Evolutionary conservation across 2,113 vertebrate species (phyloP).

Genomic region (Guaruba guarouba): DNA sequence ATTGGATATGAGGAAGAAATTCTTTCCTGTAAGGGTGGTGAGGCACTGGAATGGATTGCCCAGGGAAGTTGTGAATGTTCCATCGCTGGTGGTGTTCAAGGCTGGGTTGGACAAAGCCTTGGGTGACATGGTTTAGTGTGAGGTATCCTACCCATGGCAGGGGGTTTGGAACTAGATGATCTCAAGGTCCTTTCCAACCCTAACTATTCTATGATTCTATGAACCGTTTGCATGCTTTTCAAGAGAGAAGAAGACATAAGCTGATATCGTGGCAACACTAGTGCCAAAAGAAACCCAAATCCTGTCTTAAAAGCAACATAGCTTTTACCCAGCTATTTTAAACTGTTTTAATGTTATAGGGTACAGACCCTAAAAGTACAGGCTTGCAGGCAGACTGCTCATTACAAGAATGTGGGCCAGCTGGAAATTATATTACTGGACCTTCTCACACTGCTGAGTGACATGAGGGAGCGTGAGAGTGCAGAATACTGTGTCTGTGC

Average conservation of each 20-base stretch:
- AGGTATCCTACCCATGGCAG: too few relatives aligned
- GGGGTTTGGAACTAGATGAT: too few relatives aligned
- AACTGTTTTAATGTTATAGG: background rate
- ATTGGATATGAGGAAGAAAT: too few relatives aligned
- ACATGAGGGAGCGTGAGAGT: background rate
- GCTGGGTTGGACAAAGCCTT: too few relatives aligned
- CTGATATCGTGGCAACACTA: background rate
- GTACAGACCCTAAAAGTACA: background rate
- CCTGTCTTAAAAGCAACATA: background rate
- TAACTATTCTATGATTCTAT: too few relatives aligned
- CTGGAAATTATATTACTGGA: background rate
- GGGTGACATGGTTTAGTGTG: too few relatives aligned
- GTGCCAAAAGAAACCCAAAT: background rate
- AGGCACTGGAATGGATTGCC: too few relatives aligned
- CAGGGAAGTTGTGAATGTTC: too few relatives aligned
- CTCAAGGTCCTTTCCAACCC: too few relatives aligned
- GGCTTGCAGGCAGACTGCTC: background rate
- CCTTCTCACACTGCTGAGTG: background rate
- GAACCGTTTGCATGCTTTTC: constrained; percentile 21
- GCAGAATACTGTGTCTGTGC: background rate
- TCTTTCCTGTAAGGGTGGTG: too few relatives aligned
- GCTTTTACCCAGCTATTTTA: background rate
- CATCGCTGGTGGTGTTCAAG: too few relatives aligned
- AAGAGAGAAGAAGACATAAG: background rate
- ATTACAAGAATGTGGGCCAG: background rate